These are phyloP conservation scores for Andrena bucephala DNA, from an alignment of 2,888 invertebrate species.

Conservation along the genomic window DNA sequence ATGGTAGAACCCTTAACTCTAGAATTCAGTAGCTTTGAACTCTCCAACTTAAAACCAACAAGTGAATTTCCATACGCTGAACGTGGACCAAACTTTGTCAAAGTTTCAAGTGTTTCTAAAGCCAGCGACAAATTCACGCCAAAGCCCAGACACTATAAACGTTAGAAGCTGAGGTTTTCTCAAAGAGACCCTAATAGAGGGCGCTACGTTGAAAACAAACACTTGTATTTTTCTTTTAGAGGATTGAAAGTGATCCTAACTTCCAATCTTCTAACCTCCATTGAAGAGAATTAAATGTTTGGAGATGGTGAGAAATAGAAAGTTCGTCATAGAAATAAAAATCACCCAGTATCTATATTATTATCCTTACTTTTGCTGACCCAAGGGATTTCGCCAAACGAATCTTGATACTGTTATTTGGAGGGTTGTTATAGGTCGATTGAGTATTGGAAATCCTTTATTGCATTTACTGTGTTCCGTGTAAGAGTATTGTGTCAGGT, in stretches of 20 bases:
- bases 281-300: conserved; percentile 1
- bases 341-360: conserved; percentile 25
- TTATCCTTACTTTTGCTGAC: conserved; percentile 30
- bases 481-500: not conserved
- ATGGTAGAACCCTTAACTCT: too few species aligned
- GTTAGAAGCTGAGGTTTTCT: too few species aligned
- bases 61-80: too few species aligned
- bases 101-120: too few species aligned
- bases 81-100: too few species aligned
- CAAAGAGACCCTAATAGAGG: too few species aligned
- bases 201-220: too few species aligned
- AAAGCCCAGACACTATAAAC: too few species aligned
- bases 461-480: conserved; percentile 22
- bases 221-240: not conserved
- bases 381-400: conserved; percentile 17
- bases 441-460: conserved; percentile 32
- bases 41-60: too few species aligned
- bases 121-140: too few species aligned
- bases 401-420: conserved; percentile 33
- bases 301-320: not conserved
- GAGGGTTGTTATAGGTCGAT: conserved; percentile 30
- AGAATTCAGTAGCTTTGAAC: too few species aligned
- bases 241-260: not conserved
- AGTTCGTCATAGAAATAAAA: conserved; percentile 38
- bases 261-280: not conserved